Base-by-base conservation (phyloP, 2,113 vertebrate genomes). In the Hippopotamus amphibius region DNA sequence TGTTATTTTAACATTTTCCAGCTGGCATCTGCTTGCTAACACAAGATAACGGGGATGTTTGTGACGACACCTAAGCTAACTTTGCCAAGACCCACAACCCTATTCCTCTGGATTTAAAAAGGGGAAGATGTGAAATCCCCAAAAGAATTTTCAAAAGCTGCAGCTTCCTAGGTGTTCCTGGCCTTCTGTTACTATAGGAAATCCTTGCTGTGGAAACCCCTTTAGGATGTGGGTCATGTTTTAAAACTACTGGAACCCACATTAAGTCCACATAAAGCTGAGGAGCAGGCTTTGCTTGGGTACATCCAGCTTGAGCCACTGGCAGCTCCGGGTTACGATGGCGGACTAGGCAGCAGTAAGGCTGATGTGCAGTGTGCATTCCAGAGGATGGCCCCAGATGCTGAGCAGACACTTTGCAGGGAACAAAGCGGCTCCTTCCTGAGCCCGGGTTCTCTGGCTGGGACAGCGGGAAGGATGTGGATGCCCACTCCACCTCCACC, bases 1-100 rank as follows among this genome's bases (percentile, higher is more conserved):
- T 81, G 24, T 79, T 59, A n/a, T 71, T 82, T 84, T 90, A 95
- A 72, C 48, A 33, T 68, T 93, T 83, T 33, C 80, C 22, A 71
- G 57, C 21, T 68, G 46, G 43, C 41, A 90, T 53, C 76, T 80
- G 76, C 93, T 90, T 69, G 88, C 68, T 90, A 37, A 76, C 53
- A 66, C 22, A 19, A 41, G n/a, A 53, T 19, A 68, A 63, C 21
- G 65, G 69, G 68, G 84, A 55, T 48, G 55, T 72, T 11, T 76
- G 41, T n/a, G 68, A 90, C 7, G 17, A 74, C 24, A 83, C 53
- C 66, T 61, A 28, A 63, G 37, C 55, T 28, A 89, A 43, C 30
- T 72, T 21, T 46, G n/a, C 30, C 61, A 22, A 94, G 79, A 85
- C 0, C 4, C 61, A 63, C 24, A 72, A 11, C 59, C n/a, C 16